phyloP scores from a whole-genome alignment of 2,888 invertebrate species.

The Xanthorhoe spadicearia region DNA sequence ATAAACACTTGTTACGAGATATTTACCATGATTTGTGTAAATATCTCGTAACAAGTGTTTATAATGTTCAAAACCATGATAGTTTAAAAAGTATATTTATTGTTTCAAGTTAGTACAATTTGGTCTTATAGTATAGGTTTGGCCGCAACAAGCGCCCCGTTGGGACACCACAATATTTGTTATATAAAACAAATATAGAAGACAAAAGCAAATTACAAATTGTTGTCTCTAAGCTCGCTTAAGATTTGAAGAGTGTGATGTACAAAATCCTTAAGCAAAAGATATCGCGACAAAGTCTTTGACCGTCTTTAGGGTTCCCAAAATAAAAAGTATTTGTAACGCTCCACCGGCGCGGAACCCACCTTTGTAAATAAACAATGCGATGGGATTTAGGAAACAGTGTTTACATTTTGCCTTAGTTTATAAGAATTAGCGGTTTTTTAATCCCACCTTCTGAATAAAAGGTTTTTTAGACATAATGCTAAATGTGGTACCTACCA shows the following conservation, averaged over 20 bases:
- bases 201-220: too few species aligned
- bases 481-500: neutral
- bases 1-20: too few species aligned
- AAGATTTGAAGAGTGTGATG: neutral
- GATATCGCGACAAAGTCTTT: neutral
- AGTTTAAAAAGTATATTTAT: too few species aligned
- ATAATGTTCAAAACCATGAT: too few species aligned
- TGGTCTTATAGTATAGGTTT: too few species aligned
- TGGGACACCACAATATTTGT: too few species aligned
- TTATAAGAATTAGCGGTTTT: constrained; percentile 1
- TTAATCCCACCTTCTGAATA: neutral
- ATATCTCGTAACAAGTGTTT: too few species aligned
- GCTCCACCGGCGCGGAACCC: constrained; percentile 33
- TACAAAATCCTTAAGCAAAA: neutral
- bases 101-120: too few species aligned
- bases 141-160: too few species aligned
- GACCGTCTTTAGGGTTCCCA: constrained; percentile 11
- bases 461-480: neutral
- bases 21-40: too few species aligned
- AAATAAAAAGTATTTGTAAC: constrained; percentile 24
- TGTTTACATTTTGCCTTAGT: constrained; percentile 13
- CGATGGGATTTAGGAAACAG: constrained; percentile 47
- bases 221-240: too few species aligned
- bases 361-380: constrained; percentile 72
- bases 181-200: too few species aligned